Conservation (phyloP, 2,113 vertebrate genomes). For the Phalacrocorax brasilianus region DNA sequence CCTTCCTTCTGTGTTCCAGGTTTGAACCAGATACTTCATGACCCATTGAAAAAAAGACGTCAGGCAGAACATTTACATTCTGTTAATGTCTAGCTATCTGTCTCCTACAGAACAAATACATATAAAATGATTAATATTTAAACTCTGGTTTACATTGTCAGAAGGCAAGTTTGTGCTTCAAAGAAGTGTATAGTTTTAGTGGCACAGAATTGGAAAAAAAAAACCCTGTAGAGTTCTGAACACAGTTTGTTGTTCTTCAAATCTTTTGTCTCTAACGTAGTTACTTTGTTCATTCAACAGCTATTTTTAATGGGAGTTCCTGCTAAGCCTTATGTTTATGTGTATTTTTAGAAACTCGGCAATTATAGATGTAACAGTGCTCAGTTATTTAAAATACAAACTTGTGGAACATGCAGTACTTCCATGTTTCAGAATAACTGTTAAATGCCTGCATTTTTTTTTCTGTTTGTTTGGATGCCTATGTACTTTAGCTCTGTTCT, state of each 20-base stretch:
- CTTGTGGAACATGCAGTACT: background rate
- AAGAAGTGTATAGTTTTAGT: background rate
- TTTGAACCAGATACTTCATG: background rate
- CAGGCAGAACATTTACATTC: background rate
- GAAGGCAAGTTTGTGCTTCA: background rate
- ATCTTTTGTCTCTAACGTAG: background rate
- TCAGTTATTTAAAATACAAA: background rate
- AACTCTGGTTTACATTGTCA: background rate
- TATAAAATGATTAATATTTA: slow-evolving; percentile 10
- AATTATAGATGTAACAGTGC: background rate
- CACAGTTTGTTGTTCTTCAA: background rate
- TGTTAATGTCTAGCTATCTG: background rate
- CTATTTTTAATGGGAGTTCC: background rate
- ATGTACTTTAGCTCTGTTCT: background rate
- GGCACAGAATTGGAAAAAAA: background rate
- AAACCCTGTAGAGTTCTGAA: background rate
- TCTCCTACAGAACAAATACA: background rate
- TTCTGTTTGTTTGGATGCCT: background rate
- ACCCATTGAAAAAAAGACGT: background rate
- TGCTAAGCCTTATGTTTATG: background rate
- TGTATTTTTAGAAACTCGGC: background rate
- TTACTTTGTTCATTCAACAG: background rate
- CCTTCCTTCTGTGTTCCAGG: background rate
- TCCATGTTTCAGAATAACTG: background rate
- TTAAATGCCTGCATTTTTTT: background rate